Evolutionary conservation across 2,113 vertebrate species (phyloP), one percentile per base, ranked within the genome.

Genomic region (Dipodomys stephensi): DNA sequence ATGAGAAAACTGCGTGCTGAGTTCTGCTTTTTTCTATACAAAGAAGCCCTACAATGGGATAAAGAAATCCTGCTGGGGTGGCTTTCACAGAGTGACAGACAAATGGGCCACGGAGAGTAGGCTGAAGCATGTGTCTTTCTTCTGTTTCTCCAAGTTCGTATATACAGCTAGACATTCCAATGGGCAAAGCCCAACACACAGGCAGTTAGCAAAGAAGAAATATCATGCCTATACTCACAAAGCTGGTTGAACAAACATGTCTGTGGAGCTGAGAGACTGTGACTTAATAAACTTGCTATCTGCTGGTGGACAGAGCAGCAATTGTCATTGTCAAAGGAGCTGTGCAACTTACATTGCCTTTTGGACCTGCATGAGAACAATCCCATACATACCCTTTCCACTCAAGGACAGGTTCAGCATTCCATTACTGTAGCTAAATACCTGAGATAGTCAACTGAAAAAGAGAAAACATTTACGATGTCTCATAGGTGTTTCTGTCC

Each of bases 171-270:
- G 72, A 22, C 7, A 73, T 22, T 69, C 30, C 60, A 74, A 19
- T 30, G 16, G 27, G 53, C 27, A 83, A 7, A 76, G 60, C 1
- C 60, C 78, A 22, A 19, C 1, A 10, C 15, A 73, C 32, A 73
- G 57, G 46, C 72, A 62, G 23, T 2, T 39, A 30, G 68, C 60
- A 19, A 67, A 74, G 68, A 32, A 67, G 32, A 87, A 64, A 72
- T 0, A 6, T 8, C 16, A 12, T 0, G 5, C 6, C 18, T 18
- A 22, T 46, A 22, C 2, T 87, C 72, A 4, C 1, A 25, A n/a
- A 78, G 44, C 65, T 22, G 28, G 44, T 19, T 19, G 53, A 11
- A 9, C 3, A n/a, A 23, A 30, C 39, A 44, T 62, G 64, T 68
- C 27, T 68, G 27, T 68, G 67, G n/a, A 89, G 35, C n/a, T 28